These are phyloP conservation scores for Glaucidium brasilianum DNA, from an alignment of 2,113 vertebrate species.

Conservation along the genomic window DNA sequence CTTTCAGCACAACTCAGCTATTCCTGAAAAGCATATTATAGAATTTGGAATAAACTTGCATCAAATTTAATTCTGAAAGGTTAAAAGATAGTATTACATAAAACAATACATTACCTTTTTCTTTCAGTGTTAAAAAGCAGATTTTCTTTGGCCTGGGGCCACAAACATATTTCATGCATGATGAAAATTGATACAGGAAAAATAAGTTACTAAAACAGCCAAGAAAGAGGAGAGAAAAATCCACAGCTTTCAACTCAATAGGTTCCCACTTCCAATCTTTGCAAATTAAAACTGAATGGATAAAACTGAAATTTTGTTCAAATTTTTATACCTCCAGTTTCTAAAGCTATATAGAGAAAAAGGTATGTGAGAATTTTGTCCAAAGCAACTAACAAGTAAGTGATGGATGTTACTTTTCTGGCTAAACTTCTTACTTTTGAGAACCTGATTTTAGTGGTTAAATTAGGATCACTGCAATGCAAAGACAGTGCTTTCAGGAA, in stretches of 20 bases:
- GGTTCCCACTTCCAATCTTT: neutral
- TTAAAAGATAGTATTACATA: neutral
- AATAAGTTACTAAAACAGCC: neutral
- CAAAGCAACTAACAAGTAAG: neutral
- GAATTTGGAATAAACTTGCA: neutral
- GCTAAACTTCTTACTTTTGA: neutral
- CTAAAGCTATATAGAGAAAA: neutral
- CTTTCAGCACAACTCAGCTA: neutral
- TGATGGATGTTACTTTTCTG: neutral
- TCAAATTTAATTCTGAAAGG: neutral
- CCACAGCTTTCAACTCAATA: neutral
- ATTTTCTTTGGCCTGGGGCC: neutral
- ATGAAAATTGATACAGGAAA: neutral
- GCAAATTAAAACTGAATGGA: neutral
- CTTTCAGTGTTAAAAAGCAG: neutral
- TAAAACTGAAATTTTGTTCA: neutral
- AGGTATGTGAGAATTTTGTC: neutral
- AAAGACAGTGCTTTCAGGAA: neutral
- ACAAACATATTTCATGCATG: neutral
- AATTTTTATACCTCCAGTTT: neutral
- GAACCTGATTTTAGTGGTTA: neutral
- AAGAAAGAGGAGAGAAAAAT: neutral
- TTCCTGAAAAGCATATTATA: neutral
- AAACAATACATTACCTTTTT: neutral
- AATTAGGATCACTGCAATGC: rapidly evolving